Base-by-base conservation (phyloP, 2,888 invertebrate genomes). In the Theristus sp. region DNA sequence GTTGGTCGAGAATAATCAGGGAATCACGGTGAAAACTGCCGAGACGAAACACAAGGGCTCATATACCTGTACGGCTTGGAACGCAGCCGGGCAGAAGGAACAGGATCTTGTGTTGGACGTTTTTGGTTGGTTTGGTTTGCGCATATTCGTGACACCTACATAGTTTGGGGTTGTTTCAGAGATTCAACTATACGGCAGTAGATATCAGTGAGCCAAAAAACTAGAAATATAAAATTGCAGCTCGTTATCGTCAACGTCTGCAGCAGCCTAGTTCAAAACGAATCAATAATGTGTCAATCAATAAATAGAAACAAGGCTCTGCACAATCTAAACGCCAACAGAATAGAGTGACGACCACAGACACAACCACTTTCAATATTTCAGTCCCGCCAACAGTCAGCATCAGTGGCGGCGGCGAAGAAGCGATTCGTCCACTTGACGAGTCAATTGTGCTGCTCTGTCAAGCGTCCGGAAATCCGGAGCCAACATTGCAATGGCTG, bases 11-110 rank as follows among this genome's bases (percentile, higher is more conserved):
- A 62, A 65, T 55, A 67, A 68, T 20, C 70, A 71, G 53, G 65
- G 64, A 13, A 59, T 69, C 3, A 67, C 67, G 56, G 64, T 70
- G 26, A 29, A 60, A n/a, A 60, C 57, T n/a, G 66, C 69, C 22
- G 57, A 55, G 29, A 52, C 60, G 1, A 63, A 63, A 22, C 65
- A 78, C 61, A 73, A 67, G 53, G 78, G 78, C 6, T 65, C 67
- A 22, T 78, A 77, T 68, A 71, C 72, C 27, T 79, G 79, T 68
- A 61, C 71, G 22, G 78, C 76, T 3, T 69, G 69, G 56, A 79
- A 79, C 65, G 62, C 70, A 1, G 77, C 77, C 1, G 79, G 79
- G 3, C 67, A 68, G 0, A 65, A 63, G 25, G 67, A 69, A 52
- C 56, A 66, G 22, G 68, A 69, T 58, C 65, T 72, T 59, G 56